Conservation (phyloP, 2,113 vertebrate genomes). For the Cygnus atratus region DNA sequence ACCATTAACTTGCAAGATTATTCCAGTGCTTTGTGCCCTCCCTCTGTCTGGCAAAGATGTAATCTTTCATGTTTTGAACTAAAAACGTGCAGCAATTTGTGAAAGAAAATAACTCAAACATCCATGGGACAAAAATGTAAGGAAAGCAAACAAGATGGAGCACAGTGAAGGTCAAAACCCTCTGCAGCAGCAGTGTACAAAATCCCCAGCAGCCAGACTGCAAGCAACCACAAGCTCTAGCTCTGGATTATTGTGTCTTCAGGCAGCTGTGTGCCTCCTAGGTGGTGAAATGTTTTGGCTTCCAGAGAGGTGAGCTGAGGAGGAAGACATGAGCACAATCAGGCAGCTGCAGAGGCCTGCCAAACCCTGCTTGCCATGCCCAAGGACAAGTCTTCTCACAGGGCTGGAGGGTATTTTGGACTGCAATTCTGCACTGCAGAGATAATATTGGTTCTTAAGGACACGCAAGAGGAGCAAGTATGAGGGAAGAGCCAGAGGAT, state of each 20-base stretch:
- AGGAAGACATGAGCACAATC: background rate
- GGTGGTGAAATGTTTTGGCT: background rate
- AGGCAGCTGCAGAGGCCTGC: background rate
- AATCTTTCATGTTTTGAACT: background rate
- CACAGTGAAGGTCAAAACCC: background rate
- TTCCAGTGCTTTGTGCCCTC: background rate
- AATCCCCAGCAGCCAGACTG: background rate
- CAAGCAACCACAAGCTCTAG: background rate
- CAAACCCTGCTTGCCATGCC: background rate
- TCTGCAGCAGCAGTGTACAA: background rate
- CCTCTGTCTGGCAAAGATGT: background rate
- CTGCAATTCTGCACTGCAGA: background rate
- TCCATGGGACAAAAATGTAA: background rate
- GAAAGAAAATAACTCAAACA: background rate
- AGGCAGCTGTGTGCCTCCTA: background rate
- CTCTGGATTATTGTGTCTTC: background rate
- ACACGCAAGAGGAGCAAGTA: background rate
- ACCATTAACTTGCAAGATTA: background rate
- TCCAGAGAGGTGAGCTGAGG: background rate
- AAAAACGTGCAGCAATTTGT: background rate
- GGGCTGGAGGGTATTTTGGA: background rate
- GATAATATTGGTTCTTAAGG: background rate
- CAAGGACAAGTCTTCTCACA: fast-evolving
- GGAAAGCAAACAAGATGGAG: background rate
- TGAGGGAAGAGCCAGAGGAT: background rate